Conservation (phyloP, 2,113 vertebrate species). For the Pantherophis guttatus region DNA sequence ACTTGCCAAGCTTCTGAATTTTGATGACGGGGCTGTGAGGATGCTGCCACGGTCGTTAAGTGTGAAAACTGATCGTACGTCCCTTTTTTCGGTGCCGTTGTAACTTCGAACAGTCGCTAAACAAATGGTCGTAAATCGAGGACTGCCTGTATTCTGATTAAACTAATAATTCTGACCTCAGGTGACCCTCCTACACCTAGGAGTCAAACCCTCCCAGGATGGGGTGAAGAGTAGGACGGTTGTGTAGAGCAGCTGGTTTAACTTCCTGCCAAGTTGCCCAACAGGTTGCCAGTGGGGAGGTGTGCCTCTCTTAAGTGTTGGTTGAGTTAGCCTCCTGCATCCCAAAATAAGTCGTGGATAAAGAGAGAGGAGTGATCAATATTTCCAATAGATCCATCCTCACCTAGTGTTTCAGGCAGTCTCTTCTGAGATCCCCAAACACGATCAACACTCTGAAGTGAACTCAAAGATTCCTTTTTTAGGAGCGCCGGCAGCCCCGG, state of each 20-base stretch:
- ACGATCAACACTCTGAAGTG: no score
- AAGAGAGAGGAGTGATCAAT: not conserved
- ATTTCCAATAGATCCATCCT: not conserved
- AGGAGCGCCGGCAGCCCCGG: rapidly evolving
- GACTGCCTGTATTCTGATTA: not conserved
- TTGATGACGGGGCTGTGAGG: not conserved
- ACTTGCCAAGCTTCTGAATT: not conserved
- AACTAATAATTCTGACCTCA: not conserved
- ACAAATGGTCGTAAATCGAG: not conserved
- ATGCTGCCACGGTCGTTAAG: not conserved
- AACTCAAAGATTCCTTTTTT: no score
- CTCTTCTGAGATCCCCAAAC: no score
- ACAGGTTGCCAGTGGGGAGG: not conserved
- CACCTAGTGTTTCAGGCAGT: no score
- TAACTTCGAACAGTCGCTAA: not conserved
- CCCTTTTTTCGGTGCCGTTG: not conserved
- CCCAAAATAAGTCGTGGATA: not conserved
- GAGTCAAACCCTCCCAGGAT: not conserved
- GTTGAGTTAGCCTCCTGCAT: not conserved
- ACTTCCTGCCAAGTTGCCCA: not conserved
- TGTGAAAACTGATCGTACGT: not conserved
- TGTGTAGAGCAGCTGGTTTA: not conserved
- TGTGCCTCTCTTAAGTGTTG: not conserved
- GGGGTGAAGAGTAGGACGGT: not conserved
- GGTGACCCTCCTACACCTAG: not conserved